These are phyloP conservation scores for Prosopocoilus inquinatus DNA, from an alignment of 2,888 invertebrate species.

Conservation along the genomic window DNA sequence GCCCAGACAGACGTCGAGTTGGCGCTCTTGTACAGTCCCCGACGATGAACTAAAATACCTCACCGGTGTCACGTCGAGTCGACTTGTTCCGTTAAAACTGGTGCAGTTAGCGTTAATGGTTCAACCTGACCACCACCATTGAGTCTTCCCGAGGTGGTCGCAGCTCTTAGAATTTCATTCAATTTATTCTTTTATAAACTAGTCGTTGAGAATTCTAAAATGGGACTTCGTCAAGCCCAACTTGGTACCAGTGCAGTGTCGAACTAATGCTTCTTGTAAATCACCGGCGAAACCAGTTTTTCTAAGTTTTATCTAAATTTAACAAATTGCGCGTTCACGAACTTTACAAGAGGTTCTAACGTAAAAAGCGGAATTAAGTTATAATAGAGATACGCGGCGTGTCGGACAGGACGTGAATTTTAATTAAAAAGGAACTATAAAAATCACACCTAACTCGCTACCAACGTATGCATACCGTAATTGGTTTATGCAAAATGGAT, in stretches of 20 bases:
- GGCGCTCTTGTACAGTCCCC: conserved; percentile 16
- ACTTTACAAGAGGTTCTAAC: not conserved
- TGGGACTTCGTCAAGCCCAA: conserved; percentile 2
- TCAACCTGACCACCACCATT: conserved; percentile 17
- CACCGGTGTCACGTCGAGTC: not conserved
- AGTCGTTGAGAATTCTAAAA: conserved; percentile 12
- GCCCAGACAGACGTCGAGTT: conserved; percentile 13
- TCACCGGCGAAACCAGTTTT: not conserved
- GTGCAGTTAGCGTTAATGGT: conserved; percentile 22
- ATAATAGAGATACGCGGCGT: too few relatives aligned
- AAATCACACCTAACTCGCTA: too few relatives aligned
- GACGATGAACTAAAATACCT: conserved; percentile 14
- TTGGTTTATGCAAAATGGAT: too few relatives aligned
- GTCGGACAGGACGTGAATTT: too few relatives aligned
- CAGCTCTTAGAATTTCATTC: conserved; percentile 19
- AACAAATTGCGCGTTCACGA: not conserved
- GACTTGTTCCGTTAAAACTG: conserved; percentile 10
- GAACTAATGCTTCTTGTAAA: not conserved
- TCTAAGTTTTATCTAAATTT: not conserved
- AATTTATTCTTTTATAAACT: conserved; percentile 20
- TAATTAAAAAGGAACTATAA: too few relatives aligned
- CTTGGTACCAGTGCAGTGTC: not conserved
- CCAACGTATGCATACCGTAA: too few relatives aligned
- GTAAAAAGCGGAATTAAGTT: too few relatives aligned
- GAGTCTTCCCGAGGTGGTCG: conserved; percentile 11